These are phyloP conservation scores for Amazona vittata DNA, from an alignment of 2,113 vertebrate species.

Conservation along the genomic window DNA sequence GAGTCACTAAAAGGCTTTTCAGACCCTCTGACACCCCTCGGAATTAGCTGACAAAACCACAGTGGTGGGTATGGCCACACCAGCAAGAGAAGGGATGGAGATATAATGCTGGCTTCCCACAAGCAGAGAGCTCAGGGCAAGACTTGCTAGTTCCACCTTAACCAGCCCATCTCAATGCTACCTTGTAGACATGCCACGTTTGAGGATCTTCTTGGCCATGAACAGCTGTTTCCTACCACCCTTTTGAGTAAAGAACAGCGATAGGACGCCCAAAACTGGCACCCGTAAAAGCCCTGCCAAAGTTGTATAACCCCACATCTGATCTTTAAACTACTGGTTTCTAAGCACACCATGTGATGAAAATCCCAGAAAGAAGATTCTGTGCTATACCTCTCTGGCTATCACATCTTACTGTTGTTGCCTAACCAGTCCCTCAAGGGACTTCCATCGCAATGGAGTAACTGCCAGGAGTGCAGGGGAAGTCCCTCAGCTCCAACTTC, in stretches of 20 bases:
- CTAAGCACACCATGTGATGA: background rate
- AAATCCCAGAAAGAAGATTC: background rate
- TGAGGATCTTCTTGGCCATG: background rate
- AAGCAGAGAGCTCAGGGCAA: background rate
- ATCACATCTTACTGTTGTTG: background rate
- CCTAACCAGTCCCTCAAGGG: accelerated
- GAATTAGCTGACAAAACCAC: background rate
- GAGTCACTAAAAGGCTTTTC: background rate
- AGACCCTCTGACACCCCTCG: background rate
- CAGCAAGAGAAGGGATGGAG: background rate
- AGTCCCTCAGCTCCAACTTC: background rate
- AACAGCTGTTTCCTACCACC: background rate
- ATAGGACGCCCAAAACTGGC: background rate
- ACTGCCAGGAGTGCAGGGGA: background rate
- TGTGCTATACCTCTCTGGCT: background rate
- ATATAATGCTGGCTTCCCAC: background rate
- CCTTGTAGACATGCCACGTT: background rate
- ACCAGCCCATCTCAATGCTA: background rate
- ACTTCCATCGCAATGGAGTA: accelerated
- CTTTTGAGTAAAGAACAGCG: background rate
- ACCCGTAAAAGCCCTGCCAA: background rate
- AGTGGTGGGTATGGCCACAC: background rate
- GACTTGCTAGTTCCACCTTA: background rate
- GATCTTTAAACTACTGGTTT: background rate
- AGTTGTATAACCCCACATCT: too few species aligned